Conservation (phyloP, 2,888 invertebrate genomes). For the Drosophila paranaensis region DNA sequence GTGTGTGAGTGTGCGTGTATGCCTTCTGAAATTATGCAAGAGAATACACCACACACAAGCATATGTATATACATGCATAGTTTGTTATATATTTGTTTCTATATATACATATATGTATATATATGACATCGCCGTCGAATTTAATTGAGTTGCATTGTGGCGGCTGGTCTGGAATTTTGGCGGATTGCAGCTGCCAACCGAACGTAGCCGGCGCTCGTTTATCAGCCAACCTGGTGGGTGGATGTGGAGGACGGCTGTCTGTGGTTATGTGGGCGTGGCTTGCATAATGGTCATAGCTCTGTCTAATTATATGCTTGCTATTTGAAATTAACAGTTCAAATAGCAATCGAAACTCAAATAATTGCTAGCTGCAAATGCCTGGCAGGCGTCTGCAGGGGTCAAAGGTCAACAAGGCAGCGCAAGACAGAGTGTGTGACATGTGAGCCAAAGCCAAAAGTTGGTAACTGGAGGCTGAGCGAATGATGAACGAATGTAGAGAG, state of each 20-base stretch:
- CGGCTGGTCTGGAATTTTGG: conserved; percentile 39
- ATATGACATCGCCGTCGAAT: conserved; percentile 61
- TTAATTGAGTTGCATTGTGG: conserved; percentile 76
- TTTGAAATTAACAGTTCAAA: conserved; percentile 56
- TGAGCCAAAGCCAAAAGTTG: background rate
- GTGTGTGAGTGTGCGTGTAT: conserved; percentile 11
- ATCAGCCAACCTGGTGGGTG: conserved; percentile 8
- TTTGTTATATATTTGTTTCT: background rate
- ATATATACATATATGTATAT: conserved; percentile 24
- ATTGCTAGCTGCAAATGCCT: conserved; percentile 19
- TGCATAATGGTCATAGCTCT: conserved; percentile 12
- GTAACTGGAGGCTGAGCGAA: background rate
- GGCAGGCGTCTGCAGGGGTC: background rate
- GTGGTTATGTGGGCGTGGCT: conserved; percentile 1
- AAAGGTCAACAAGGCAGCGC: conserved; percentile 9
- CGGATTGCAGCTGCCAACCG: conserved; percentile 53
- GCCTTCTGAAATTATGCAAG: conserved; percentile 65
- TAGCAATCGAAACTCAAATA: conserved; percentile 40
- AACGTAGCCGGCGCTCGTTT: conserved; percentile 38
- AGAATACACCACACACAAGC: background rate
- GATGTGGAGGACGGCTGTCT: background rate
- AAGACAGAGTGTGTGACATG: background rate
- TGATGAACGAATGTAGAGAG: background rate
- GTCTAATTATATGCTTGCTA: conserved; percentile 49
- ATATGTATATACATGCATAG: conserved; percentile 41